Conservation (phyloP, 1,140 invertebrate genomes). For the Drosophila pruinosa region DNA sequence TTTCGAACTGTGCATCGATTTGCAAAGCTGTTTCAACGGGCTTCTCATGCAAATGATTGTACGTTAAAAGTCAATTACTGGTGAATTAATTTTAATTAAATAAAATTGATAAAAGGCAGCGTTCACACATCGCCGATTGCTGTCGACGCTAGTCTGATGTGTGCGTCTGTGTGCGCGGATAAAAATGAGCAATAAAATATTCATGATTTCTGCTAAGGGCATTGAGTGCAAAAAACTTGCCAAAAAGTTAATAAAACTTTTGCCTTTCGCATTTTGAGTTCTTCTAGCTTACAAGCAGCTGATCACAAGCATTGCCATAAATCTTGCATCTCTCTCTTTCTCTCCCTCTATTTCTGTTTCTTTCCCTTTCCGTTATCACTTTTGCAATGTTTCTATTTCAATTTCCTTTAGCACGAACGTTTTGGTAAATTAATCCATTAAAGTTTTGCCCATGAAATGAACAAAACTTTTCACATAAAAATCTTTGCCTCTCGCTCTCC, state of each 20-base stretch:
- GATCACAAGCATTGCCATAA: slow-evolving; percentile 51
- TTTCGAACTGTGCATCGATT: slow-evolving; percentile 6
- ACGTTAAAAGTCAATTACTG: slow-evolving; percentile 78
- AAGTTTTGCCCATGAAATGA: slow-evolving; percentile 77
- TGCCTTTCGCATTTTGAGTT: slow-evolving; percentile 32
- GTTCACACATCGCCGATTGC: slow-evolving; percentile 56
- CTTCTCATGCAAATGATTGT: slow-evolving; percentile 67
- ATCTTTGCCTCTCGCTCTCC: slow-evolving; percentile 11
- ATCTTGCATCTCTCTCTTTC: slow-evolving; percentile 32
- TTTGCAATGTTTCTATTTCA: slow-evolving; percentile 54
- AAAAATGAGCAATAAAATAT: slow-evolving; percentile 67
- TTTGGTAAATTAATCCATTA: slow-evolving; percentile 78
- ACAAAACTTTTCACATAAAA: slow-evolving; percentile 78
- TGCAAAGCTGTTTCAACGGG: slow-evolving; percentile 9
- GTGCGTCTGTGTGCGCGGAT: not conserved
- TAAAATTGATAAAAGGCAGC: slow-evolving; percentile 65
- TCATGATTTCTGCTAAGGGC: slow-evolving; percentile 47
- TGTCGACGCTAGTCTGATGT: slow-evolving; percentile 21
- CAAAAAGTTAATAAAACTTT: slow-evolving; percentile 68
- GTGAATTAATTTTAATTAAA: slow-evolving; percentile 75
- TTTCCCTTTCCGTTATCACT: slow-evolving; percentile 23
- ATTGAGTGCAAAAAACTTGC: slow-evolving; percentile 41
- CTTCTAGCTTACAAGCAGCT: slow-evolving; percentile 41
- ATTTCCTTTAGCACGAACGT: slow-evolving; percentile 70
- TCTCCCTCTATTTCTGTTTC: slow-evolving; percentile 33